These are phyloP conservation scores for Invenusta paracnida DNA, from an alignment of 2,888 invertebrate species.

Conservation along the genomic window DNA sequence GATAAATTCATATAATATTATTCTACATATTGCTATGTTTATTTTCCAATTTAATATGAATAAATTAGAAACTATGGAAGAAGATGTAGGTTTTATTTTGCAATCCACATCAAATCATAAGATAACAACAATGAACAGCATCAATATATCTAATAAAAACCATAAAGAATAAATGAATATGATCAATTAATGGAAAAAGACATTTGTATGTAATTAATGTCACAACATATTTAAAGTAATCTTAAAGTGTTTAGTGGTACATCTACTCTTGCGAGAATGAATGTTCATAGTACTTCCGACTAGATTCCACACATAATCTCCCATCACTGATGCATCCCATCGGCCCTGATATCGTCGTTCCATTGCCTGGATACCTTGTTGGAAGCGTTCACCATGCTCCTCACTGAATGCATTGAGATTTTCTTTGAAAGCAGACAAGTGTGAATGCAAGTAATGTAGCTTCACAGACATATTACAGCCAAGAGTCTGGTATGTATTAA, in stretches of 20 bases:
- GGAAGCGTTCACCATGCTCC: background rate
- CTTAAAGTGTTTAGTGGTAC: background rate
- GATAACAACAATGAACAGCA: background rate
- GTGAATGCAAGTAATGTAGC: background rate
- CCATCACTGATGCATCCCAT: no score
- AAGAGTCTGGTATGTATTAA: background rate
- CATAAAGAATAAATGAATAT: background rate
- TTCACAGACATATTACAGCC: background rate
- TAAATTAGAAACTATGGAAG: background rate
- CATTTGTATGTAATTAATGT: background rate
- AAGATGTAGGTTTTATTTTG: background rate
- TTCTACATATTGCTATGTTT: background rate
- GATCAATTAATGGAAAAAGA: background rate
- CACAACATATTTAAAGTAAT: background rate
- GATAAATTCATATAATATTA: background rate
- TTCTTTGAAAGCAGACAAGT: no score
- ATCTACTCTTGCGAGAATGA: background rate
- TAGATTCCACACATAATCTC: background rate
- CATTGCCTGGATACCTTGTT: background rate
- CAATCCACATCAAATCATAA: background rate
- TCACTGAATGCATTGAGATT: background rate
- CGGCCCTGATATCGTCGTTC: background rate
- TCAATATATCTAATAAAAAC: background rate
- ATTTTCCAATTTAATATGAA: background rate
- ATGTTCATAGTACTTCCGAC: background rate